These are phyloP conservation scores for Eupithecia subumbrata DNA, from an alignment of 2,888 invertebrate species.

Conservation along the genomic window DNA sequence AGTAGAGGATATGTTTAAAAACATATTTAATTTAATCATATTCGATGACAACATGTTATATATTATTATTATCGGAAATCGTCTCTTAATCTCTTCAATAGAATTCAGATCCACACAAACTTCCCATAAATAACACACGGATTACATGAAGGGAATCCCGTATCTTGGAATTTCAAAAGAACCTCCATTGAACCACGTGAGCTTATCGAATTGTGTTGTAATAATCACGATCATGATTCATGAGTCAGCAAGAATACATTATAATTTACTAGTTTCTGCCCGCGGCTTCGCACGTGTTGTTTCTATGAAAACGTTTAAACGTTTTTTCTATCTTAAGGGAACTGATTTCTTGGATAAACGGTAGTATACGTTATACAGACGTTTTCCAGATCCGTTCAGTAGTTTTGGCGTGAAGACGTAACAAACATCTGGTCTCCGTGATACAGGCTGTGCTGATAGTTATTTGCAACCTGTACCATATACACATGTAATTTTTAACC, in stretches of 20 bases:
- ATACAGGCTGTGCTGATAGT: too few species aligned
- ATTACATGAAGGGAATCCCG: conserved; percentile 5
- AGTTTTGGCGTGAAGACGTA: too few species aligned
- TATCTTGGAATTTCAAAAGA: conserved; percentile 1
- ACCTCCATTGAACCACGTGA: background rate
- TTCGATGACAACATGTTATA: background rate
- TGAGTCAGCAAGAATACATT: conserved; percentile 9
- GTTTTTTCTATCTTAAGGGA: background rate
- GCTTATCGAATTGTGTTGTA: background rate
- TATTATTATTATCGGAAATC: background rate
- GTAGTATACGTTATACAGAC: background rate
- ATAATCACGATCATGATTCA: background rate
- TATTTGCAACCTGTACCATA: too few species aligned
- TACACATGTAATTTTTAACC: too few species aligned
- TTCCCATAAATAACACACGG: background rate
- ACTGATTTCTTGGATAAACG: background rate
- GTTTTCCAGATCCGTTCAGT: background rate
- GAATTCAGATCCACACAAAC: background rate
- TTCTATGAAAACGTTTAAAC: background rate
- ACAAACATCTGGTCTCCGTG: too few species aligned
- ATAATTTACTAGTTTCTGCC: background rate
- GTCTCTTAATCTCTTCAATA: background rate
- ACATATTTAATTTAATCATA: background rate
- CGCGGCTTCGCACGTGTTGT: background rate
- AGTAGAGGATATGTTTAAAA: background rate